These are phyloP conservation scores for Agelaius phoeniceus DNA, from an alignment of 2,113 vertebrate species.

Conservation along the genomic window DNA sequence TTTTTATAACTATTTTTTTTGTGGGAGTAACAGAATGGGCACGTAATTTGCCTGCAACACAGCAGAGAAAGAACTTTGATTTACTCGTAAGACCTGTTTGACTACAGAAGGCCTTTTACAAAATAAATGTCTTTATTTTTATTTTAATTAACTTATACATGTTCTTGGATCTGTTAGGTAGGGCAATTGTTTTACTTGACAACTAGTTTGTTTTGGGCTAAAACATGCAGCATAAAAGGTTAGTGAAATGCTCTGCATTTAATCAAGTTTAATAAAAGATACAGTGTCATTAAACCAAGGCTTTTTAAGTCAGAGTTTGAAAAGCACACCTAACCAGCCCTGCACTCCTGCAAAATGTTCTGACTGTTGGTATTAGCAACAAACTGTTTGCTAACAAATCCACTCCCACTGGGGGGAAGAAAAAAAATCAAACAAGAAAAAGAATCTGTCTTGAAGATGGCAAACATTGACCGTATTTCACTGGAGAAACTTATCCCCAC, in stretches of 20 bases:
- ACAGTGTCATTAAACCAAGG: neutral
- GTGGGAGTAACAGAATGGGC: neutral
- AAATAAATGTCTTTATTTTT: neutral
- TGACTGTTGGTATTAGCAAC: neutral
- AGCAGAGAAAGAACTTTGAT: neutral
- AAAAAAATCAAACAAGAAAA: neutral
- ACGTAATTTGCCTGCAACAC: accelerated
- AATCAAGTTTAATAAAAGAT: neutral
- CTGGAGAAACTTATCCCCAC: neutral
- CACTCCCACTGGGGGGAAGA: neutral
- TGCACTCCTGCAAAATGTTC: neutral
- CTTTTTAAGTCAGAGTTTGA: neutral
- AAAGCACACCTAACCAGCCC: neutral
- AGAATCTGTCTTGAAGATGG: neutral
- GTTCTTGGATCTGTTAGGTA: neutral
- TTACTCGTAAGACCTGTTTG: neutral
- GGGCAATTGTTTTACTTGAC: neutral
- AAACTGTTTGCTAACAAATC: conserved; percentile 5
- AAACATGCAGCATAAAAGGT: neutral
- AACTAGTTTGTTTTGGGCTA: neutral
- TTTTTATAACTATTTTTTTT: neutral
- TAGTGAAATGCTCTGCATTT: neutral
- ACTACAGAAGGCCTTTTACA: neutral
- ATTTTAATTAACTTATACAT: neutral
- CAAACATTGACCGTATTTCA: neutral